These are phyloP conservation scores for Drosophila fuyamai DNA, from an alignment of 1,140 invertebrate genomes.

Conservation along the genomic window DNA sequence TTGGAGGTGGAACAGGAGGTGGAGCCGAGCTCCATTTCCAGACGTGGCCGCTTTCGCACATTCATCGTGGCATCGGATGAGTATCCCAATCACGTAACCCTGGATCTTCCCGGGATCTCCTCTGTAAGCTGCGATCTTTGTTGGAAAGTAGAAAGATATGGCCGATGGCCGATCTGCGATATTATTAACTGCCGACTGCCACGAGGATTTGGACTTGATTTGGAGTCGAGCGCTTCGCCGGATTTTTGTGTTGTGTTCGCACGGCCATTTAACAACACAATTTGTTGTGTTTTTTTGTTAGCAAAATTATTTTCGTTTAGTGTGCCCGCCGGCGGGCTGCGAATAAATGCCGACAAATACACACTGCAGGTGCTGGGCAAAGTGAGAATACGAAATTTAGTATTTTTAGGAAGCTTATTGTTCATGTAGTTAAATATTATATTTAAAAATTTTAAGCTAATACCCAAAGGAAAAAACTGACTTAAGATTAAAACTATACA, in stretches of 20 bases:
- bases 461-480: too few relatives aligned
- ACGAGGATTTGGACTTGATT: constrained; percentile 29
- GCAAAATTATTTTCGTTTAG: constrained; percentile 42
- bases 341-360: constrained; percentile 20
- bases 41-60: constrained; percentile 69
- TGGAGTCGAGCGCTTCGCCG: constrained; percentile 16
- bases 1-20: background rate
- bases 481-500: too few relatives aligned
- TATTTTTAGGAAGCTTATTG: background rate
- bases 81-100: constrained; percentile 34
- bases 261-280: constrained; percentile 45
- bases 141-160: background rate
- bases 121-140: constrained; percentile 7
- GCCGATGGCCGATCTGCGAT: constrained; percentile 16
- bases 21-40: constrained; percentile 51
- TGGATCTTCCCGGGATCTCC: constrained; percentile 14
- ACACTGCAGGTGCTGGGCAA: background rate
- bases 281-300: constrained; percentile 40
- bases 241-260: constrained; percentile 15
- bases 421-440: background rate
- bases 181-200: constrained; percentile 38
- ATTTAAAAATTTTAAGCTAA: too few relatives aligned
- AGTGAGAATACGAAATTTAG: background rate
- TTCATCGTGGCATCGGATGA: constrained; percentile 55
- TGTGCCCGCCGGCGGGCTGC: constrained; percentile 11